Evolutionary conservation across 2,888 invertebrate genomes (phyloP).

Genomic region (Rhimphoctona megacephalus): DNA sequence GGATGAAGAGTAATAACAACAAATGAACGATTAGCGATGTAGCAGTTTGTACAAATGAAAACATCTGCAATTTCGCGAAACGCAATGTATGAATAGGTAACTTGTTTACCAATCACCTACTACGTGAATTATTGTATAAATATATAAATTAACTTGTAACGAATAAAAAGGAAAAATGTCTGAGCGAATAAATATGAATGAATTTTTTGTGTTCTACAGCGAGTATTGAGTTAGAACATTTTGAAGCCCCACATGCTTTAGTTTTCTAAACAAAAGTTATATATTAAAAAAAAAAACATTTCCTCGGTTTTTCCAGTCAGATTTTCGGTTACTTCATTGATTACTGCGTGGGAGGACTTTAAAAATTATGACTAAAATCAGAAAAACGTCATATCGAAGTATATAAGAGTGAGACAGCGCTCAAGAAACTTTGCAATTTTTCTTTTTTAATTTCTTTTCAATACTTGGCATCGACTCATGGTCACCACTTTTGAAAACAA

Average conservation of each 20-base stretch:
- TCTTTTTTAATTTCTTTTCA: too few species aligned
- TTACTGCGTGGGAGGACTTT: too few species aligned
- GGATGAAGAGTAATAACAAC: slow-evolving; percentile 18
- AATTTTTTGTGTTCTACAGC: not conserved
- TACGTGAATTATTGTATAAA: slow-evolving; percentile 77
- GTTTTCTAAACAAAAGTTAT: not conserved
- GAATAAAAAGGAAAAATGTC: slow-evolving; percentile 59
- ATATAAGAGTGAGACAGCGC: too few species aligned
- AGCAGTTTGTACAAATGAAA: slow-evolving; percentile 56
- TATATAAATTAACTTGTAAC: slow-evolving; percentile 77
- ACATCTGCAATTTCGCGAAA: slow-evolving; percentile 48
- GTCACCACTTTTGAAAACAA: too few species aligned
- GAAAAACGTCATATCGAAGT: too few species aligned
- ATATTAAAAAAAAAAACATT: too few species aligned
- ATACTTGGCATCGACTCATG: too few species aligned
- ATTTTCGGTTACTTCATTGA: not conserved
- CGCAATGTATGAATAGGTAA: slow-evolving; percentile 57
- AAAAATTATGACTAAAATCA: too few species aligned
- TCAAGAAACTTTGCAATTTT: too few species aligned
- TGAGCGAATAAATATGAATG: slow-evolving; percentile 25
- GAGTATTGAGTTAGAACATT: not conserved
- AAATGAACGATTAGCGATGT: slow-evolving; percentile 21
- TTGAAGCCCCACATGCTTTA: not conserved
- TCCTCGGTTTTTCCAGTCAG: too few species aligned
- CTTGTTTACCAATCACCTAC: slow-evolving; percentile 57